phyloP scores from a whole-genome alignment of 37 sponge, comb jelly and placozoan species.

The Hexactinellida sp. region DNA sequence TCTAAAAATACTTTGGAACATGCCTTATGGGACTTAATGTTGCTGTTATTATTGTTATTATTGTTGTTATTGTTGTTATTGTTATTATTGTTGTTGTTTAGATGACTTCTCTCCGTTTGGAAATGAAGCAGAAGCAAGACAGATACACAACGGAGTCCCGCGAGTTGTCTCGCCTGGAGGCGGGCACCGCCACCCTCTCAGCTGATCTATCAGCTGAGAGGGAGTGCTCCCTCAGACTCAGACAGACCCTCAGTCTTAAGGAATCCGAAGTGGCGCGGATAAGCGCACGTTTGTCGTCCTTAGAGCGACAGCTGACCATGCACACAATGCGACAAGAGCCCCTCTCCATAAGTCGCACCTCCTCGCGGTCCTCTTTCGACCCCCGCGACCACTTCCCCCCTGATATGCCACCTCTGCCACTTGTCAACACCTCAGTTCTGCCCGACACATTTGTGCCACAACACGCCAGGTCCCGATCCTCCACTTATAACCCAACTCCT shows the following conservation, averaged over 20 bases:
- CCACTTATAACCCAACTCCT: not conserved
- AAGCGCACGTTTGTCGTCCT: not conserved
- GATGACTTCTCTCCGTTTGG: not conserved
- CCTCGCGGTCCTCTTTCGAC: not conserved
- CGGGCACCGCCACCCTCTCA: not conserved
- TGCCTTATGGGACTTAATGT: too few relatives aligned
- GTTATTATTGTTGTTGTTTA: too few relatives aligned
- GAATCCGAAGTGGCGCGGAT: not conserved
- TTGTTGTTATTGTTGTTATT: too few relatives aligned
- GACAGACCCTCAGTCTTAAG: not conserved
- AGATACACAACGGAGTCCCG: not conserved
- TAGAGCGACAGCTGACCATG: not conserved
- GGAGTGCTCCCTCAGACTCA: not conserved
- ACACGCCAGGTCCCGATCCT: not conserved
- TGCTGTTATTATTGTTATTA: too few relatives aligned
- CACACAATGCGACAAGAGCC: slow-evolving; percentile 5
- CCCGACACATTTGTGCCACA: not conserved
- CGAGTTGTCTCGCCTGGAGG: not conserved
- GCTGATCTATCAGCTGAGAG: slow-evolving; percentile 16
- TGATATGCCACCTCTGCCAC: not conserved
- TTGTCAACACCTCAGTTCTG: not conserved
- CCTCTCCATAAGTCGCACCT: not conserved
- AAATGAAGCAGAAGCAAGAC: not conserved
- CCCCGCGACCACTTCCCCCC: not conserved
- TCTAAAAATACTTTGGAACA: too few relatives aligned